Base-by-base conservation (phyloP, 2,797 vertebrate species). In the Cirrhinus mrigala region DNA sequence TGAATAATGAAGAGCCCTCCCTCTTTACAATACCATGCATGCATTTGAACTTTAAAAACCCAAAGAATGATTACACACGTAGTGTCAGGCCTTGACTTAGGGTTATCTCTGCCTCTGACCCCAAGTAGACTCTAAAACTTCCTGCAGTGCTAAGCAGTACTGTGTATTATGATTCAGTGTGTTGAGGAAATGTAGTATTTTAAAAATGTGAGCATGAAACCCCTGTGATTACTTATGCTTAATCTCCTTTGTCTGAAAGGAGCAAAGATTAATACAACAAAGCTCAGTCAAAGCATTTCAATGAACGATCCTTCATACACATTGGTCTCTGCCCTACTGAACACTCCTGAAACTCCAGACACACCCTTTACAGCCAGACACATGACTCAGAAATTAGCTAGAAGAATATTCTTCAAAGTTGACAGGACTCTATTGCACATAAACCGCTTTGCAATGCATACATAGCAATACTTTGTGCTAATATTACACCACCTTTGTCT, bases 321-420 rank as follows among this genome's bases (percentile, higher is more conserved):
- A 50, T 18, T 60, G 56, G 46, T 83, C 73, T 85, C 69, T 74
- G 69, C 56, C 69, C 69, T 40, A 40, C 52, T 60, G 68, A 73
- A 66, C 52, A 54, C 69, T 74, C 68, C 77, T 85, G 83, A 79
- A 80, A 85, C 83, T 64, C 29, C n/a, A 66, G 84, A 64, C 84
- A 85, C 84, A 74, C 84, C 84, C 77, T 73, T 85, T 74, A 80
- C 77, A 85, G 69, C 77, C n/a, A 85, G 84, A 81, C 69, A 24
- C 71, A 69, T 85, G 84, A 85, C 77, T 85, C 84, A 85, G 56
- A 74, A 37, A 29, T 85, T 74, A 73, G 37, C 29, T n/a, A 29
- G 54, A 85, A 85, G 64, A 85, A 64, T 74, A 74, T 79, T 80
- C 1, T 73, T 33, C 70, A 80, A 79, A 9, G 46, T 12, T 64